These are phyloP conservation scores for Tragelaphus oryx DNA, from an alignment of 2,797 vertebrate species.

Conservation along the genomic window DNA sequence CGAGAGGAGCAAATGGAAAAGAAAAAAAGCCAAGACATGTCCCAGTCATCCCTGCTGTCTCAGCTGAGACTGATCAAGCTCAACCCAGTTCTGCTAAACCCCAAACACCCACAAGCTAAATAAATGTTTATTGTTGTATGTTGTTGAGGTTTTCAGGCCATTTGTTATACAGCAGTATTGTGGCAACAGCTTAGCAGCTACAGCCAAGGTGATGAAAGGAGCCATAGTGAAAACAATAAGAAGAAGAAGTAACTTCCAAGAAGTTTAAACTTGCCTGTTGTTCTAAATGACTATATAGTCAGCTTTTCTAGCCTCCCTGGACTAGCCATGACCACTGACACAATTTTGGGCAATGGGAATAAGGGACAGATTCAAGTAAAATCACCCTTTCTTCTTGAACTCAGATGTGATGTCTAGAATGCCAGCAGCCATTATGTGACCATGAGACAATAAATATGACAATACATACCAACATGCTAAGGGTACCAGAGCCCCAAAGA, in stretches of 20 bases:
- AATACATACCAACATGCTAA: not conserved
- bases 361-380: not conserved
- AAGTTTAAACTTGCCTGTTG: not conserved
- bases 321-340: not conserved
- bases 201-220: not conserved
- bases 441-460: not conserved
- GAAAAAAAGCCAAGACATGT: not conserved
- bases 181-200: not conserved
- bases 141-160: not conserved
- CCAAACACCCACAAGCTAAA: not conserved
- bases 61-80: not conserved
- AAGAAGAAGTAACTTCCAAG: not conserved
- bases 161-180: not conserved
- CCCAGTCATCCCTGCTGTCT: not conserved
- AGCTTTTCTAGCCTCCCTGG: not conserved
- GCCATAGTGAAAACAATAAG: not conserved
- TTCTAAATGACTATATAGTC: not conserved
- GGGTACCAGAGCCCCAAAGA: not conserved
- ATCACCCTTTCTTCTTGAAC: not conserved
- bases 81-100: not conserved
- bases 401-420: not conserved
- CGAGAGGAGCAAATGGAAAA: not conserved
- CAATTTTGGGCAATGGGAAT: not conserved
- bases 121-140: not conserved
- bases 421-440: not conserved